A percentile compares a stretch with the other conserved stretches of the same genome.
Conservation (phyloP, 2,888 invertebrate species). For the Lasioglossum malachurum region DNA sequence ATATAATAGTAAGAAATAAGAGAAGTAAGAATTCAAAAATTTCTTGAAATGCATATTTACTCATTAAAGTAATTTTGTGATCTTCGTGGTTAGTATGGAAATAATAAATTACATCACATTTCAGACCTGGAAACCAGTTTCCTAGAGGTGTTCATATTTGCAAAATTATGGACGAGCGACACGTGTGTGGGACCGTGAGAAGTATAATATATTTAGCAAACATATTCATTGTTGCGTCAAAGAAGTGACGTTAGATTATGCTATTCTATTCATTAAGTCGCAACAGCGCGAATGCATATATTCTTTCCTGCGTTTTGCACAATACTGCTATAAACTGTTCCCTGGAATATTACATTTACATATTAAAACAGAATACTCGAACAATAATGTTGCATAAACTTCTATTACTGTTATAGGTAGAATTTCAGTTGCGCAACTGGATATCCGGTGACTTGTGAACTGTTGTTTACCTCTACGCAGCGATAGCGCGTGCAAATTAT, state of each 20-base stretch:
- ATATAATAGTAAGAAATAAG: no score
- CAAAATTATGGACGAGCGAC: no score
- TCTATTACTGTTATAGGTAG: neutral
- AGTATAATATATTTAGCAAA: no score
- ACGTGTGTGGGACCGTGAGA: no score
- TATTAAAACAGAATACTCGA: neutral
- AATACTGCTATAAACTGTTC: neutral
- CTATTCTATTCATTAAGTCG: neutral
- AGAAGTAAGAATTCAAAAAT: no score
- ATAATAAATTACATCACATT: no score
- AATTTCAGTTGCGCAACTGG: neutral
- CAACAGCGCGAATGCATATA: neutral
- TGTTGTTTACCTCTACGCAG: neutral
- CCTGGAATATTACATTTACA: neutral
- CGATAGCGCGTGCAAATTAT: neutral
- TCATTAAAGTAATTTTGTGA: no score
- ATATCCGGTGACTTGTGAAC: conserved; percentile 2
- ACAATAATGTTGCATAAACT: neutral
- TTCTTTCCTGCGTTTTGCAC: neutral
- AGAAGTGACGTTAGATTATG: neutral
- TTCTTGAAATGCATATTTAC: no score
- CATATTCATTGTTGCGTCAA: neutral
- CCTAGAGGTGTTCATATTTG: no score
- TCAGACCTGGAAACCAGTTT: no score
- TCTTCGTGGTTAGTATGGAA: no score